phyloP scores from a whole-genome alignment of 2,113 vertebrate genomes.

The Oceanites oceanicus region DNA sequence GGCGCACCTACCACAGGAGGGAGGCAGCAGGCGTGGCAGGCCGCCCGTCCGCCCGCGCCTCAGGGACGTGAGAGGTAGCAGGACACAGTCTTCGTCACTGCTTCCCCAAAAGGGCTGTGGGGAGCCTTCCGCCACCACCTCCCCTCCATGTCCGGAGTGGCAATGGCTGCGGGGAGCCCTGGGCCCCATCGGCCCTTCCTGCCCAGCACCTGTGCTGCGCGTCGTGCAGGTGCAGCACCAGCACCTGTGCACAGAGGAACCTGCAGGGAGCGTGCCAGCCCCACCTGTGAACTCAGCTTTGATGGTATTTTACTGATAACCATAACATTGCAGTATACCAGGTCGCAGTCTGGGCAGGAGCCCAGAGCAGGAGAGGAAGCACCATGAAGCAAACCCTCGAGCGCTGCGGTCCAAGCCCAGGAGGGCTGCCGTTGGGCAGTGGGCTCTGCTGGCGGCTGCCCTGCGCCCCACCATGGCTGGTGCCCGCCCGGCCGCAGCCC shows the following conservation, averaged over 20 bases:
- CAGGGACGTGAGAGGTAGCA: fast-evolving
- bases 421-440: background rate
- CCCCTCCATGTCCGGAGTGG: background rate
- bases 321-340: too few relatives aligned
- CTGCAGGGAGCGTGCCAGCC: too few relatives aligned
- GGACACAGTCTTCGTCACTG: background rate
- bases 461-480: background rate
- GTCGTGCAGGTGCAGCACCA: background rate
- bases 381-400: background rate
- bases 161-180: background rate
- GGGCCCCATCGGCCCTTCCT: fast-evolving
- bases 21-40: too few relatives aligned
- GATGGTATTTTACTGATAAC: background rate
- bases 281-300: background rate
- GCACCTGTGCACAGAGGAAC: background rate
- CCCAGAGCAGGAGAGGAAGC: background rate
- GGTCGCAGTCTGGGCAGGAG: too few relatives aligned
- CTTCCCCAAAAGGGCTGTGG: background rate
- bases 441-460: background rate
- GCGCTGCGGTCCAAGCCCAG: background rate
- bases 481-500: background rate
- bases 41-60: fast-evolving
- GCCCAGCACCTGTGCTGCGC: background rate
- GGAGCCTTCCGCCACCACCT: background rate
- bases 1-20: background rate